phyloP scores from a whole-genome alignment of 2,888 invertebrate genomes.

The Sminthurides aquaticus region DNA sequence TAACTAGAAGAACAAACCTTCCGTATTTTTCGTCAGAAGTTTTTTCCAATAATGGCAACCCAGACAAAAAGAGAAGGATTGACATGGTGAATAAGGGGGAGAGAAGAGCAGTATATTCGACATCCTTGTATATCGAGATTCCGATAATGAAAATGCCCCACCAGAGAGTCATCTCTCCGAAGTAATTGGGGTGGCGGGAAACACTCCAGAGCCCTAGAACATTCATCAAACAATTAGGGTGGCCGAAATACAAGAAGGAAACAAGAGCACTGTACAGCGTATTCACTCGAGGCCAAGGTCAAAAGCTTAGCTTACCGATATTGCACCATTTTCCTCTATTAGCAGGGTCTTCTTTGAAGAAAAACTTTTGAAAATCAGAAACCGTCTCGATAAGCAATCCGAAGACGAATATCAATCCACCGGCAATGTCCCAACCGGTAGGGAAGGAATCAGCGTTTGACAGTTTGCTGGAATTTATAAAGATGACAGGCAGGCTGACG shows the following conservation, averaged over 20 bases:
- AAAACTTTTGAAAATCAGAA: slow-evolving; percentile 86
- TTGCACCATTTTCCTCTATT: slow-evolving; percentile 91
- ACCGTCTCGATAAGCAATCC: slow-evolving; percentile 81
- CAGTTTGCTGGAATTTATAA: slow-evolving; percentile 67
- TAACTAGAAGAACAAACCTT: slow-evolving; percentile 45
- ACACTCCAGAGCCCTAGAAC: slow-evolving; percentile 68
- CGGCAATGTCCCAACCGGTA: slow-evolving; percentile 63
- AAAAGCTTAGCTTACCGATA: slow-evolving; percentile 68
- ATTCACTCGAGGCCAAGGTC: no score
- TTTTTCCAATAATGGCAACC: slow-evolving; percentile 79
- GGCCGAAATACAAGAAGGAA: background rate
- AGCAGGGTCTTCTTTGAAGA: slow-evolving; percentile 76
- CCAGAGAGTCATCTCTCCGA: slow-evolving; percentile 88
- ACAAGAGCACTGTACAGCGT: no score
- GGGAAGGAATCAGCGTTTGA: slow-evolving; percentile 66
- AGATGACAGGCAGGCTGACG: slow-evolving; percentile 84
- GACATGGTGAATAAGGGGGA: slow-evolving; percentile 80
- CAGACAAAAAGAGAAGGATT: slow-evolving; percentile 81
- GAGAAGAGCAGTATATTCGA: slow-evolving; percentile 77
- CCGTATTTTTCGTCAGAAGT: slow-evolving; percentile 81
- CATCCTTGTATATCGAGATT: slow-evolving; percentile 71
- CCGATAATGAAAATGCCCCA: slow-evolving; percentile 88
- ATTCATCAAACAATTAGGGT: background rate
- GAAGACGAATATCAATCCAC: slow-evolving; percentile 73
- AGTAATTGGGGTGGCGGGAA: slow-evolving; percentile 88